These are phyloP conservation scores for Acanthiza pusilla DNA, from an alignment of 2,797 vertebrate species.

Conservation along the genomic window DNA sequence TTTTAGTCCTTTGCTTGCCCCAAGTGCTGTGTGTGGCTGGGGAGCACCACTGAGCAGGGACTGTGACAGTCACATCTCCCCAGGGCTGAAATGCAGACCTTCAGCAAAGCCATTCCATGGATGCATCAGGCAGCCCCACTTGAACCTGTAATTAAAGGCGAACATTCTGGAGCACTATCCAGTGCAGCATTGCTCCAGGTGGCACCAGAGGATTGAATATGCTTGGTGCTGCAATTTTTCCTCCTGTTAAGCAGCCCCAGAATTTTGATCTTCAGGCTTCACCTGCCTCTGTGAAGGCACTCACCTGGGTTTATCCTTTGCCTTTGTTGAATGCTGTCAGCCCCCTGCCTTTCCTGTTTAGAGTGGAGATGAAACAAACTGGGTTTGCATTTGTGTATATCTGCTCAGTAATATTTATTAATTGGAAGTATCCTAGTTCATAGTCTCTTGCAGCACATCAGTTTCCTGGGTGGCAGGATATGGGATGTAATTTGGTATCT, in stretches of 20 bases:
- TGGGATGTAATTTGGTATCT: neutral
- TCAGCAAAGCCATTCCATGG: neutral
- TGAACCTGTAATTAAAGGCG: neutral
- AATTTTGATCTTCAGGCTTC: neutral
- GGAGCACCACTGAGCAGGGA: neutral
- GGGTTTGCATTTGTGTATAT: neutral
- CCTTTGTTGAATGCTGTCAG: neutral
- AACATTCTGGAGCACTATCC: neutral
- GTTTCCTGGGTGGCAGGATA: neutral
- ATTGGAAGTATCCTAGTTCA: neutral
- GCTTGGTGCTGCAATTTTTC: neutral
- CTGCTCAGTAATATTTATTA: neutral
- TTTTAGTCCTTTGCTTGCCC: neutral
- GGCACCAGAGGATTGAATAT: conserved; percentile 14
- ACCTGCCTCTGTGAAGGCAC: neutral
- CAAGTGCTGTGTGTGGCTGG: neutral
- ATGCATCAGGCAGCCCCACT: neutral
- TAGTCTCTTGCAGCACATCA: neutral
- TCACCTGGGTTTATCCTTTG: neutral
- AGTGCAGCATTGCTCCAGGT: neutral
- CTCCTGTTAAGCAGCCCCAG: neutral
- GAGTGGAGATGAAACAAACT: neutral
- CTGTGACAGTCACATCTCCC: neutral
- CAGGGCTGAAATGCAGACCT: neutral
- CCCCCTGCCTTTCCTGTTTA: neutral